These are phyloP conservation scores for Hippolais icterina DNA, from an alignment of 2,113 vertebrate genomes.

Conservation along the genomic window DNA sequence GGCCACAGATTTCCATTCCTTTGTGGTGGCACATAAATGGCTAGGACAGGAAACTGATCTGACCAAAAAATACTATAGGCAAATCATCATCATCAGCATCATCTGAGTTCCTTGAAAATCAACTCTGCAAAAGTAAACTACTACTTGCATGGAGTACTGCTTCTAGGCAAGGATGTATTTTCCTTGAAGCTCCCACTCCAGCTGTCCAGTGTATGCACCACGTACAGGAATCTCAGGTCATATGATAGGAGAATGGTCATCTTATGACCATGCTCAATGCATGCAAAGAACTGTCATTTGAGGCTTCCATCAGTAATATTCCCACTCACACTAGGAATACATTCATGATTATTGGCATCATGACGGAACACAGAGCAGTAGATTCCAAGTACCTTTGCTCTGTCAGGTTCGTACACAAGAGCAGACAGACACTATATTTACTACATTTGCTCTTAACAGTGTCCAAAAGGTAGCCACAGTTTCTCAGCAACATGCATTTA, in stretches of 20 bases:
- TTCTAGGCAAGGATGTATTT: not conserved
- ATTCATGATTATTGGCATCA: not conserved
- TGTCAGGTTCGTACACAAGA: accelerated
- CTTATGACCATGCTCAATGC: not conserved
- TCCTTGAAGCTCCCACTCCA: not conserved
- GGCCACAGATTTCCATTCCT: not conserved
- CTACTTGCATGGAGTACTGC: not conserved
- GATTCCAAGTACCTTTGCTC: not conserved
- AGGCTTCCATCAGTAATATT: not conserved
- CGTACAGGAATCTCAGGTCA: not conserved
- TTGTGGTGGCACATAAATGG: not conserved
- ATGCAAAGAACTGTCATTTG: not conserved
- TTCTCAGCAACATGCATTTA: not conserved
- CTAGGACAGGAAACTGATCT: not conserved
- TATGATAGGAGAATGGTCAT: not conserved
- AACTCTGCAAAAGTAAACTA: not conserved
- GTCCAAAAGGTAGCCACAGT: not conserved
- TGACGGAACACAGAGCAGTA: not conserved
- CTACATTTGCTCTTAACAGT: not conserved
- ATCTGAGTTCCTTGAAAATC: not conserved
- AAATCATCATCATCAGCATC: not conserved
- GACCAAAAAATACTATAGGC: not conserved
- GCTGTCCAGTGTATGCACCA: not conserved
- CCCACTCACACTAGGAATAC: not conserved
- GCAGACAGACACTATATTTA: not conserved